Evolutionary conservation across 2,797 vertebrate genomes (phyloP).

Genomic region (Naso thynnoides): DNA sequence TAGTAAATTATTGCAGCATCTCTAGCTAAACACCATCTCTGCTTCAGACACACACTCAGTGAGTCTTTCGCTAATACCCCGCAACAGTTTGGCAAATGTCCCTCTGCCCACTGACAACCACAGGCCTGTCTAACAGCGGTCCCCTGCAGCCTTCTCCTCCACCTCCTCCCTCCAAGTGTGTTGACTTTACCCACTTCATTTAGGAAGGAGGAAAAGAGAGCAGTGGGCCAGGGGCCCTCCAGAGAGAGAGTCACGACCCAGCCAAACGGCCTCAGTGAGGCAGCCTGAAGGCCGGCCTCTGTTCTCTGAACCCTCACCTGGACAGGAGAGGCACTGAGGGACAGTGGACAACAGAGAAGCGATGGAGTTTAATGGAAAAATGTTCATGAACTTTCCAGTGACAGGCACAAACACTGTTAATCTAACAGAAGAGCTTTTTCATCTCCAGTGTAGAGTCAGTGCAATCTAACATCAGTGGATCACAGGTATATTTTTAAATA

Average conservation of each 20-base stretch:
- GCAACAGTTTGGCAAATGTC: conserved; percentile 45
- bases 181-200: conserved; percentile 75
- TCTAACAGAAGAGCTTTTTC: conserved; percentile 1
- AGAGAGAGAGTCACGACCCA: conserved; percentile 34
- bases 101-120: conserved; percentile 59
- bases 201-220: conserved; percentile 56
- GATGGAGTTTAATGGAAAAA: conserved; percentile 31
- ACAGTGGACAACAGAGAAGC: conserved; percentile 28
- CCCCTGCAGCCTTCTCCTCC: conserved; percentile 16
- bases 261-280: conserved; percentile 49
- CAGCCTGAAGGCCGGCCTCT: conserved; percentile 62
- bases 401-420: not conserved
- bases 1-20: not conserved
- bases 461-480: not conserved
- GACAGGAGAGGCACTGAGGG: conserved; percentile 21
- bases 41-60: conserved; percentile 34
- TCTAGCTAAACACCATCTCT: conserved; percentile 19
- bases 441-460: not conserved
- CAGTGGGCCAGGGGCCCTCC: conserved; percentile 58
- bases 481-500: too few species aligned
- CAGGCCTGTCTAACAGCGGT: conserved; percentile 59
- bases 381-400: conserved; percentile 16
- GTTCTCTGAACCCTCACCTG: conserved; percentile 48
- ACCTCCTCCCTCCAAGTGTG: conserved; percentile 38
- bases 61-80: conserved; percentile 43